Evolutionary conservation across 1,140 invertebrate species (phyloP).

Genomic region (Drosophila grimshawi): DNA sequence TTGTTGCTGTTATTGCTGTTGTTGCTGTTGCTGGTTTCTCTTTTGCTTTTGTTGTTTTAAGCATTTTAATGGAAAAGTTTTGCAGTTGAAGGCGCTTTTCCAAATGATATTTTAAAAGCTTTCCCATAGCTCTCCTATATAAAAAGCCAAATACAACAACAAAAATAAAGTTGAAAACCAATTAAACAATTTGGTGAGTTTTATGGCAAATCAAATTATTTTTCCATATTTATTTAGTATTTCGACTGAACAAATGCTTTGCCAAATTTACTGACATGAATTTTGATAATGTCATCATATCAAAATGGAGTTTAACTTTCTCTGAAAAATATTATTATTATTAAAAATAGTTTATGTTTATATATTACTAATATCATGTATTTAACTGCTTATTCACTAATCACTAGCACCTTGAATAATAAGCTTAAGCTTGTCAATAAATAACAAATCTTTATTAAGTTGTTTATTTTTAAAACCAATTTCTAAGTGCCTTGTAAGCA

Average conservation of each 20-base stretch:
- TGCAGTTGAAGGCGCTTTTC: conserved; percentile 76
- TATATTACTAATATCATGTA: too few relatives aligned
- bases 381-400: too few relatives aligned
- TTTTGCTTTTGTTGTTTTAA: conserved; percentile 54
- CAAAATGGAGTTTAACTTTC: background rate
- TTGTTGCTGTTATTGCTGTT: conserved; percentile 5
- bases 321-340: too few relatives aligned
- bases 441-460: background rate
- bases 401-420: too few relatives aligned
- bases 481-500: conserved; percentile 2
- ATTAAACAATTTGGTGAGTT: conserved; percentile 63
- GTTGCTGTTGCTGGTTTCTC: too few relatives aligned
- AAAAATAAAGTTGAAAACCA: conserved; percentile 51
- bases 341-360: too few relatives aligned
- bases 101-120: conserved; percentile 80
- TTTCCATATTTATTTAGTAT: conserved; percentile 18
- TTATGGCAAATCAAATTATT: conserved; percentile 41
- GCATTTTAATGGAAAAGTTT: conserved; percentile 82
- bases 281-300: conserved; percentile 22
- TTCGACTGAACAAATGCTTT: background rate
- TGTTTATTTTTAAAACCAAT: background rate
- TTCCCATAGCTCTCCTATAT: conserved; percentile 30
- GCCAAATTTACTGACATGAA: conserved; percentile 32
- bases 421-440: too few relatives aligned
- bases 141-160: conserved; percentile 12